Evolutionary conservation across 35 echinoderm and acorn worm genomes (phyloP).

Genomic region (Holothuria glaberrima): DNA sequence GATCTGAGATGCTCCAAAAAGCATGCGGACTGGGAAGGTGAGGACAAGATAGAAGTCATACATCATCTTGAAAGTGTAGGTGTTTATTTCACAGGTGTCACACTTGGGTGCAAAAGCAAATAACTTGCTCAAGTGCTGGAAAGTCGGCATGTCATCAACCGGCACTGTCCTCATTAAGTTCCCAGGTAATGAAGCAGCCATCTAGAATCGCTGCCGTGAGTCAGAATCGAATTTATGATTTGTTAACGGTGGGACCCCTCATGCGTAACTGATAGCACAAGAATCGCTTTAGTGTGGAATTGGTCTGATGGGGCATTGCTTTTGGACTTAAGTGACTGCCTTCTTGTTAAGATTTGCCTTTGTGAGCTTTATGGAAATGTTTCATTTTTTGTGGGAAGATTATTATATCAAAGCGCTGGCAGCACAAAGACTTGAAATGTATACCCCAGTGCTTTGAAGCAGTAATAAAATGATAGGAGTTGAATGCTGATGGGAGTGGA

Average conservation of each 20-base stretch:
- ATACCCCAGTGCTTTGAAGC: too few relatives aligned
- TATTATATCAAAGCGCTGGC: too few relatives aligned
- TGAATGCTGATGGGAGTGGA: too few relatives aligned
- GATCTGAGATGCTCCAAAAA: constrained; percentile 45
- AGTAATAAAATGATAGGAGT: too few relatives aligned
- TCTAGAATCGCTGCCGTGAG: not conserved
- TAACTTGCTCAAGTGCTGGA: constrained; percentile 63
- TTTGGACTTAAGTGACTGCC: too few relatives aligned
- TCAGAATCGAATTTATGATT: constrained; percentile 46
- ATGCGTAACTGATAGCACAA: constrained; percentile 47
- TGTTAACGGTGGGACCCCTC: not conserved
- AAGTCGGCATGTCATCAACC: constrained; percentile 54
- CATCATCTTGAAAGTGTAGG: constrained; percentile 36
- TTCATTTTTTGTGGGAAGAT: too few relatives aligned
- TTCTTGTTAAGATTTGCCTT: too few relatives aligned
- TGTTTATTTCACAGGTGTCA: constrained; percentile 58
- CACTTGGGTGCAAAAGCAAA: constrained; percentile 58
- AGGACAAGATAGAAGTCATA: constrained; percentile 11
- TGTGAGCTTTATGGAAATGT: too few relatives aligned
- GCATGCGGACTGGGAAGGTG: not conserved
- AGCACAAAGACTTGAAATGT: too few relatives aligned
- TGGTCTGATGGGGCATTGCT: constrained; percentile 2
- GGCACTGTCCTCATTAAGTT: constrained; percentile 38
- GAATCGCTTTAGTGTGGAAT: constrained; percentile 11
- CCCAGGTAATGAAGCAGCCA: constrained; percentile 52